phyloP scores from a whole-genome alignment of 2,797 vertebrate genomes.

The Acropternis orthonyx region DNA sequence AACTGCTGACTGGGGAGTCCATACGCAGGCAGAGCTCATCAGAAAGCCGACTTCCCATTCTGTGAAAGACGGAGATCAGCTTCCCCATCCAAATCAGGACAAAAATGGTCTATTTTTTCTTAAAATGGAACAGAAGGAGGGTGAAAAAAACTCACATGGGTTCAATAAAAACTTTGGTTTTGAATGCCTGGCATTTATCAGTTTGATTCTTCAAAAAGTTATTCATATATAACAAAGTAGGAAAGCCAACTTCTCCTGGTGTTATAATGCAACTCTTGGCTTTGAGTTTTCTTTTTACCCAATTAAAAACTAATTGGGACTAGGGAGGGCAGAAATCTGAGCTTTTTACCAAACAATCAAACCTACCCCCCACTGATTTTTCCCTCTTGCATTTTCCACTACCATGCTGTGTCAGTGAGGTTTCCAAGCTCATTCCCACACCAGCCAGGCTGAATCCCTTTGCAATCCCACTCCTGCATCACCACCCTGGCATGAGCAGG shows the following conservation, averaged over 20 bases:
- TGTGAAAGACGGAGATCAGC: conserved; percentile 64
- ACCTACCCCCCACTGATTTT: neutral
- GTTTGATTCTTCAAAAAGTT: conserved; percentile 23
- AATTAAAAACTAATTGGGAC: neutral
- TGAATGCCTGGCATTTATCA: conserved; percentile 43
- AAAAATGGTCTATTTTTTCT: conserved; percentile 63
- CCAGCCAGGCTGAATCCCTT: neutral
- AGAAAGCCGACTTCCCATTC: conserved; percentile 52
- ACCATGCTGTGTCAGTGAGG: neutral
- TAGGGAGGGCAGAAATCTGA: neutral
- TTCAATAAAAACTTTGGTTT: conserved; percentile 48
- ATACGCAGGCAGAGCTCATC: conserved; percentile 60
- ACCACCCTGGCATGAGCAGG: neutral
- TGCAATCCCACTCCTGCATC: neutral
- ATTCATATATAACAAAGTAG: neutral
- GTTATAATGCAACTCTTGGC: neutral
- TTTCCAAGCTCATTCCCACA: neutral
- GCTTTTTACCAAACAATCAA: neutral
- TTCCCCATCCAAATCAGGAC: conserved; percentile 64
- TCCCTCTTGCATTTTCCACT: neutral
- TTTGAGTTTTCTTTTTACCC: neutral
- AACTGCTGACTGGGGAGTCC: conserved; percentile 69
- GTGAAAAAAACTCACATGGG: neutral
- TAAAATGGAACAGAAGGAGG: conserved; percentile 52
- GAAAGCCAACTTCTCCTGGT: neutral